Conservation (phyloP, 1,140 invertebrate genomes). For the Plectus sambesii region DNA sequence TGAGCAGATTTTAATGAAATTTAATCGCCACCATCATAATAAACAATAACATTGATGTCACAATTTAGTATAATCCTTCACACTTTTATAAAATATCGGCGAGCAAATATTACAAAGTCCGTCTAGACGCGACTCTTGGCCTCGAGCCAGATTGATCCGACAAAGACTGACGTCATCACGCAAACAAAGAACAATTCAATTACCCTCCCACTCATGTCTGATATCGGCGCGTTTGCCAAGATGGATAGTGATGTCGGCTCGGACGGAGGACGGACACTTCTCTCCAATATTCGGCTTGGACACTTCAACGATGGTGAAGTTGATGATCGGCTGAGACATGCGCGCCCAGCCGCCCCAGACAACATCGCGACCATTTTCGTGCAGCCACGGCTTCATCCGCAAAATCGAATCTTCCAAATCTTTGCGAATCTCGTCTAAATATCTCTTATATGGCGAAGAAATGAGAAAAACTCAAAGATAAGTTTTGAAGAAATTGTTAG, state of each 20-base stretch:
- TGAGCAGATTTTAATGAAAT: too few species aligned
- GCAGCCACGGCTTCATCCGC: constrained; percentile 79
- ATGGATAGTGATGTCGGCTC: constrained; percentile 84
- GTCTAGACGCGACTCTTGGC: too few species aligned
- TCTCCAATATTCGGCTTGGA: constrained; percentile 63
- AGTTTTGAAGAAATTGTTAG: constrained; percentile 17
- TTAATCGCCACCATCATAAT: too few species aligned
- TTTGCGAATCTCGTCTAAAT: constrained; percentile 52
- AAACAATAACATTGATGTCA: too few species aligned
- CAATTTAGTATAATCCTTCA: too few species aligned
- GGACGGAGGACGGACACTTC: constrained; percentile 72
- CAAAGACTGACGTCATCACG: too few species aligned
- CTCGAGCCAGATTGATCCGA: too few species aligned
- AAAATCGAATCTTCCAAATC: constrained; percentile 94
- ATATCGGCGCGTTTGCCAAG: constrained; percentile 77
- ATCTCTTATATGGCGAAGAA: too few species aligned
- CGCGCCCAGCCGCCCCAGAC: constrained; percentile 94
- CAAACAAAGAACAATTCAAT: too few species aligned
- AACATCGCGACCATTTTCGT: constrained; percentile 57
- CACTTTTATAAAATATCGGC: too few species aligned
- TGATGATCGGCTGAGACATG: constrained; percentile 87
- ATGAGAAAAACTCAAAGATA: constrained; percentile 13
- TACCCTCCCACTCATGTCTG: constrained; percentile 86
- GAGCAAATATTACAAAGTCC: too few species aligned
- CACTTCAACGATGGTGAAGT: constrained; percentile 71